A percentile compares a stretch with the other conserved stretches of the same genome.
Evolutionary conservation across 2,888 invertebrate species (phyloP).

Genomic region (Adela reaumurella): DNA sequence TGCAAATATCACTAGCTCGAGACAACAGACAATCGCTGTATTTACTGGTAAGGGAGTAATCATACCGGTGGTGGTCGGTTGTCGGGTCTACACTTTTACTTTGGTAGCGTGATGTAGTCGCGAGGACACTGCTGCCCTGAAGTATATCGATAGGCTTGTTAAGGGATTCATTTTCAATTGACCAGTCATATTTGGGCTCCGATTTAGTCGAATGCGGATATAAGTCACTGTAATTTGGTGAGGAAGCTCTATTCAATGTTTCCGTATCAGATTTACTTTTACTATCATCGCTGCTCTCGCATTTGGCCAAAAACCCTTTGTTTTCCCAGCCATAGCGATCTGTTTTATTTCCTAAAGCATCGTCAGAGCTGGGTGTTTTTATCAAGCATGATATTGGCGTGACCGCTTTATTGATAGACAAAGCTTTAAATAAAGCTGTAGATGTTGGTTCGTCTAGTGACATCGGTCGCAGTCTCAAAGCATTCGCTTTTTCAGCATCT

Average conservation of each 20-base stretch:
- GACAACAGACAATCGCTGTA: conserved; percentile 41
- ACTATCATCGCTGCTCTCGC: conserved; percentile 14
- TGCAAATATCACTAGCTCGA: conserved; percentile 40
- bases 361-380: conserved; percentile 41
- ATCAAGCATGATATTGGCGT: conserved; percentile 21
- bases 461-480: conserved; percentile 40
- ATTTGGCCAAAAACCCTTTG: conserved; percentile 45
- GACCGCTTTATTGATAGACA: conserved; percentile 20
- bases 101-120: not conserved
- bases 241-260: not conserved
- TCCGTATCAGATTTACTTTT: not conserved
- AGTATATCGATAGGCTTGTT: not conserved
- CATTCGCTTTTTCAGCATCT: conserved; percentile 22
- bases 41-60: conserved; percentile 21
- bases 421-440: conserved; percentile 27
- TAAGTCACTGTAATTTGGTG: not conserved
- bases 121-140: not conserved
- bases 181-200: not conserved
- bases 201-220: not conserved
- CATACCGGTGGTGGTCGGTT: not conserved
- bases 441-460: conserved; percentile 49
- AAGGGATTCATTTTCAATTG: not conserved
- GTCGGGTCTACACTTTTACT: not conserved
- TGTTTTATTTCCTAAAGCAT: conserved; percentile 36
- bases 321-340: conserved; percentile 53